phyloP scores from a whole-genome alignment of 2,113 vertebrate species.

The Microtus ochrogaster region DNA sequence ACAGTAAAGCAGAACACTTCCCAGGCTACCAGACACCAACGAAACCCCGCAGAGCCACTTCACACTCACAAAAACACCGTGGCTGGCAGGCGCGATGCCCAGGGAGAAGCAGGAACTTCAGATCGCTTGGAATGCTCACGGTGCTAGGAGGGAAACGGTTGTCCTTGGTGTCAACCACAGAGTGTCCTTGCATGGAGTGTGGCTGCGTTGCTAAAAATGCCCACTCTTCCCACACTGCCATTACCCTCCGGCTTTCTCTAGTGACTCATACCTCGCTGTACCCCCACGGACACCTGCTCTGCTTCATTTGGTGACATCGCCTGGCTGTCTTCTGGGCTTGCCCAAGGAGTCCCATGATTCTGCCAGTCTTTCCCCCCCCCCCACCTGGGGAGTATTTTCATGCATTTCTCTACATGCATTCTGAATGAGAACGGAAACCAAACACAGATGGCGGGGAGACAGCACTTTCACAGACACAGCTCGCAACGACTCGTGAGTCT shows the following conservation, averaged over 20 bases:
- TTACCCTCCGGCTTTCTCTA: not conserved
- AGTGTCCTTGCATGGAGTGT: not conserved
- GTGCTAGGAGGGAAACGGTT: accelerated
- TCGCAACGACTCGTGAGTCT: not conserved
- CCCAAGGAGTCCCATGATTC: accelerated
- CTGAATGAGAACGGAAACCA: not conserved
- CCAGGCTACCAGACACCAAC: not conserved
- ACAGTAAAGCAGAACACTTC: accelerated
- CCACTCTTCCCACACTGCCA: not conserved
- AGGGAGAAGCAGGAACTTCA: not conserved
- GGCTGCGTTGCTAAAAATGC: constrained; percentile 48
- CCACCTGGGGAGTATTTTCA: not conserved
- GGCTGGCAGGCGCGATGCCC: not conserved
- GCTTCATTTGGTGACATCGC: not conserved
- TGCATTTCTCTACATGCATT: not conserved
- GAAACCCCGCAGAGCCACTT: not conserved
- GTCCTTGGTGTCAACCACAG: not conserved
- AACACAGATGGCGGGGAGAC: not conserved
- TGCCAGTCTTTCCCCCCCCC: not conserved
- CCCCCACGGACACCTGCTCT: not conserved
- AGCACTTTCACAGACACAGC: not conserved
- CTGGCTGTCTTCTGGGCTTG: not conserved
- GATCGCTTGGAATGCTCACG: accelerated
- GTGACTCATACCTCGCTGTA: not conserved
- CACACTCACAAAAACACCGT: not conserved